Percentiles rank a stretch among this genome's conserved stretches.
Conservation (phyloP, 2,888 invertebrate genomes). For the Stenchaetothrips biformis region DNA sequence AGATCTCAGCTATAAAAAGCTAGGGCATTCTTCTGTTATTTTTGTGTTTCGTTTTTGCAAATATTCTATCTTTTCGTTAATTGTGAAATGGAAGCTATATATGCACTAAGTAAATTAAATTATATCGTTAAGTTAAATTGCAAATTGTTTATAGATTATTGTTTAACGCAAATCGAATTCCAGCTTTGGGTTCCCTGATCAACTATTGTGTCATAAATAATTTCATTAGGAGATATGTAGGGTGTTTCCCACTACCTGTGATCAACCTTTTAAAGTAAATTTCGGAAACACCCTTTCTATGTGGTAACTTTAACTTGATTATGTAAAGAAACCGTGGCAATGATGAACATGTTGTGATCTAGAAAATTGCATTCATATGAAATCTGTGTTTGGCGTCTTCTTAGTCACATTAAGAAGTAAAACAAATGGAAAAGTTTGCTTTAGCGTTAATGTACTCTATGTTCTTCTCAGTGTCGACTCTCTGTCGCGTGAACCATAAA, state of each 20-base stretch:
- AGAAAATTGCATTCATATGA: slow-evolving; percentile 11
- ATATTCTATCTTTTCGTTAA: slow-evolving; percentile 16
- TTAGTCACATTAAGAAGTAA: not conserved
- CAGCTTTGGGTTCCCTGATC: slow-evolving; percentile 5
- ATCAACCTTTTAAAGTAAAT: slow-evolving; percentile 5
- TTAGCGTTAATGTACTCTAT: too few species aligned
- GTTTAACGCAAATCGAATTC: not conserved
- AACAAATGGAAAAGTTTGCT: too few species aligned
- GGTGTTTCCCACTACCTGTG: slow-evolving; percentile 18
- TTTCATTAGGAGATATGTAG: not conserved
- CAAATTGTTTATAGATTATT: not conserved
- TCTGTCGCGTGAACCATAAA: too few species aligned
- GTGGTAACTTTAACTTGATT: not conserved
- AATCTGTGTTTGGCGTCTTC: not conserved
- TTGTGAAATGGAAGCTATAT: not conserved
- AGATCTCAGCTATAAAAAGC: slow-evolving; percentile 13
- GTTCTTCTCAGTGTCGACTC: too few species aligned
- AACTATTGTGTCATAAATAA: slow-evolving; percentile 2
- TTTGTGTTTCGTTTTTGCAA: slow-evolving; percentile 24
- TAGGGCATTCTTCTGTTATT: slow-evolving; percentile 15
- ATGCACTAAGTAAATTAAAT: slow-evolving; percentile 17
- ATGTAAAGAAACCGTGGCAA: not conserved
- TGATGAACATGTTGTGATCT: slow-evolving; percentile 3
- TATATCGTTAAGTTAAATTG: not conserved
- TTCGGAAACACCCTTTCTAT: not conserved